Evolutionary conservation across 2,888 invertebrate species (phyloP), one percentile per base, ranked within the genome.

Genomic region (Chalcosyrphus nemorum): DNA sequence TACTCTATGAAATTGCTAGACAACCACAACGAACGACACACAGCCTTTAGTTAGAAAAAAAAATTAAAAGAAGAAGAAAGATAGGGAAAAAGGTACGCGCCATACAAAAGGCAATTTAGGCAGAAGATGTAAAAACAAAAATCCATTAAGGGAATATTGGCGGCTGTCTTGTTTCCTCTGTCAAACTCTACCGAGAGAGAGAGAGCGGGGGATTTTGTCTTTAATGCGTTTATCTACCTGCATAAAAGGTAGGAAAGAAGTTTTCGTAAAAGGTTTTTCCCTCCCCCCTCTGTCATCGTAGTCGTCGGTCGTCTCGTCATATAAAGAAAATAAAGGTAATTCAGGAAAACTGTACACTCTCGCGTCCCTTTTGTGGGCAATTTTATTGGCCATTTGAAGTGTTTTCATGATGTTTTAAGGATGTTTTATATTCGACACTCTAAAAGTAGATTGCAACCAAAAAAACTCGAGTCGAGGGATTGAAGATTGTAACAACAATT

Each of bases 161-260:
- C 61, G 71, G 76, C 76, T 59, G 68, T 66, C 66, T 59, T 76
- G 66, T 76, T 59, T 17, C 57, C 47, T 29, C 57, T 52, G 47
- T 54, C 66, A 57, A 74, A 63, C 32, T 35, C 43, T 32, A 15
- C 35, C 35, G 13, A 15, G 50, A 54, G 47, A 47, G 27, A 54
- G 61, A 74, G 47, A 32, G 54, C 29, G 63, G 70, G 24, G 74
- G 71, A 74, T 84, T 80, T 84, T 43, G 19, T 65, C 70, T 80
- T 80, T 84, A 84, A 84, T 84, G 80, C 84, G 84, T 80, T 84
- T 84, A 80, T 80, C 80, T 84, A 84, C 84, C 84, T 84, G 84
- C 80, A 80, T 80, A 65, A 72, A 76, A 74, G 77, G 57, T 76
- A 57, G 45, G n/a, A 29, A 15, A 32, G 24, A 57, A 24, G 57